Evolutionary conservation across 2,888 invertebrate species (phyloP).

Genomic region (Automeris io): DNA sequence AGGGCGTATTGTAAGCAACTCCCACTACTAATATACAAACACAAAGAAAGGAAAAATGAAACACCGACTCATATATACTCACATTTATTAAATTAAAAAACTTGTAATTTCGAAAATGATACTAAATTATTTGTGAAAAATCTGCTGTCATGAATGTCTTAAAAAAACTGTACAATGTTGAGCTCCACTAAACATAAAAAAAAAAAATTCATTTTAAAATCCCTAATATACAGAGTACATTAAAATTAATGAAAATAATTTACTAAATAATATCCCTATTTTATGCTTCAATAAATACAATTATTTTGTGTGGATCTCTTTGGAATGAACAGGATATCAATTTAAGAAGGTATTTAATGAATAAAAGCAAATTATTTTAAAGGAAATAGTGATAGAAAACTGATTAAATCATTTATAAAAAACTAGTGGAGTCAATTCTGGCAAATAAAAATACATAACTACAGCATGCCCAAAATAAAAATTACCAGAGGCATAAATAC

Average conservation of each 20-base stretch:
- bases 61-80: constrained; percentile 37
- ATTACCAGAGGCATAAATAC: too few relatives aligned
- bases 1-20: too few relatives aligned
- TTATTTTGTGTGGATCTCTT: constrained; percentile 64
- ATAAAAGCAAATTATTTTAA: background rate
- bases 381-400: background rate
- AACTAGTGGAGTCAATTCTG: background rate
- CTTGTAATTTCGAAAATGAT: constrained; percentile 49
- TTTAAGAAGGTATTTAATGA: constrained; percentile 4
- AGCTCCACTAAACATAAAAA: constrained; percentile 58
- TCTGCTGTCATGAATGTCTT: constrained; percentile 23
- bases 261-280: constrained; percentile 56
- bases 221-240: constrained; percentile 70
- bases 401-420: too few relatives aligned
- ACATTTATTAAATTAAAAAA: constrained; percentile 61
- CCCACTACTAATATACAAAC: background rate
- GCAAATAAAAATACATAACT: background rate
- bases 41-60: constrained; percentile 21
- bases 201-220: constrained; percentile 52
- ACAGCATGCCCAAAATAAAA: too few relatives aligned
- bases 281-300: constrained; percentile 70
- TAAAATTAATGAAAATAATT: constrained; percentile 64
- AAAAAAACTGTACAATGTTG: constrained; percentile 46
- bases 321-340: constrained; percentile 28
- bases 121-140: constrained; percentile 48